A percentile compares a stretch with the other conserved stretches of the same genome.
Evolutionary conservation across 2,888 invertebrate species (phyloP).

Genomic region (Drepanosiphum platanoidis): DNA sequence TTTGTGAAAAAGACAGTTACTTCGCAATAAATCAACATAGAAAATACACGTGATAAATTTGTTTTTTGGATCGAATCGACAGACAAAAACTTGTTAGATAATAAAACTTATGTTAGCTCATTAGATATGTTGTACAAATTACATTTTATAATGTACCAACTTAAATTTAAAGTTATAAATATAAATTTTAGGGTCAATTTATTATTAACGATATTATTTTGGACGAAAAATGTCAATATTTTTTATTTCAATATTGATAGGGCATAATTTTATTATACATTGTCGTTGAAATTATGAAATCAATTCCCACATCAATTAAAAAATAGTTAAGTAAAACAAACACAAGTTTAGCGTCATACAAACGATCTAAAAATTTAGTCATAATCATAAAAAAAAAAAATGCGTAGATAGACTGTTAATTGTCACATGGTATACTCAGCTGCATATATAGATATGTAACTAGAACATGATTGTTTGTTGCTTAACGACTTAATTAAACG

Average conservation of each 20-base stretch:
- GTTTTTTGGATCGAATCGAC: neutral
- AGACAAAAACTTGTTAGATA: neutral
- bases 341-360: neutral
- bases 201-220: neutral
- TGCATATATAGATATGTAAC: neutral
- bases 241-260: neutral
- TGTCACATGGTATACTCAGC: conserved; percentile 16
- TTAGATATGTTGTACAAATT: neutral
- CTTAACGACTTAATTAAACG: conserved; percentile 46
- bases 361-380: neutral
- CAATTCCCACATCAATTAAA: neutral
- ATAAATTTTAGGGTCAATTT: neutral
- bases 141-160: neutral
- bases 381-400: conserved; percentile 44
- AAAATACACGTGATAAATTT: neutral
- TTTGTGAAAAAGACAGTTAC: neutral
- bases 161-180: too few species aligned
- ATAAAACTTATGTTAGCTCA: neutral
- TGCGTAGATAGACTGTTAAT: conserved; percentile 1
- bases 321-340: neutral
- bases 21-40: neutral
- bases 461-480: conserved; percentile 10
- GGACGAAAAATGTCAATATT: neutral
- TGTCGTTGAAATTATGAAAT: neutral
- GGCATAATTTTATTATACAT: neutral